phyloP scores from a whole-genome alignment of 1,140 invertebrate genomes.

The Bacillus rossius region DNA sequence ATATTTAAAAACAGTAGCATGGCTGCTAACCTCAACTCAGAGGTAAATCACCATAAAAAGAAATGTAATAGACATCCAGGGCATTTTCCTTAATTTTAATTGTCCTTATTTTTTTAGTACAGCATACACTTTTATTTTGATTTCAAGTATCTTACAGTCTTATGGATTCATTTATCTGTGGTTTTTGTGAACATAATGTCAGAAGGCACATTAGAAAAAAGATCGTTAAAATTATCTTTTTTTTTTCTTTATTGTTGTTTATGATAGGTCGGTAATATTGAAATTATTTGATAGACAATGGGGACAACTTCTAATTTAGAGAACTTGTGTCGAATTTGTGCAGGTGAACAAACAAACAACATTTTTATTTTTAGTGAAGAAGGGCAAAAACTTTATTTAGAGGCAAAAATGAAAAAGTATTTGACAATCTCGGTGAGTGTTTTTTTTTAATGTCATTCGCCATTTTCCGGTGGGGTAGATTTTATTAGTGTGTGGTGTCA shows the following conservation, averaged over 20 bases:
- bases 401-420: constrained; percentile 51
- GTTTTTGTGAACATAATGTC: constrained; percentile 20
- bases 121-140: too few species aligned
- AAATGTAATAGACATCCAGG: too few species aligned
- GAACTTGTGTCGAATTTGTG: constrained; percentile 48
- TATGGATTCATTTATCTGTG: too few species aligned
- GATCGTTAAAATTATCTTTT: constrained; percentile 23
- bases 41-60: too few species aligned
- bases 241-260: constrained; percentile 4
- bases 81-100: too few species aligned
- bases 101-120: too few species aligned
- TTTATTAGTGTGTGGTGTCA: background rate
- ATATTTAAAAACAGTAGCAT: too few species aligned
- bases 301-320: constrained; percentile 15
- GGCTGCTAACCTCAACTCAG: too few species aligned
- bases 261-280: constrained; percentile 8
- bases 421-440: constrained; percentile 47
- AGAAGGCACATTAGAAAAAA: constrained; percentile 21
- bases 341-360: constrained; percentile 37
- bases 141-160: too few species aligned
- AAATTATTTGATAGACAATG: constrained; percentile 15
- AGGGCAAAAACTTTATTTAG: constrained; percentile 45
- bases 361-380: constrained; percentile 48
- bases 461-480: constrained; percentile 4
- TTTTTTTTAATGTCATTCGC: constrained; percentile 9